A percentile compares a stretch with the other conserved stretches of the same genome.
phyloP scores from a whole-genome alignment of 2,888 invertebrate genomes.

The Aphodius granarius region DNA sequence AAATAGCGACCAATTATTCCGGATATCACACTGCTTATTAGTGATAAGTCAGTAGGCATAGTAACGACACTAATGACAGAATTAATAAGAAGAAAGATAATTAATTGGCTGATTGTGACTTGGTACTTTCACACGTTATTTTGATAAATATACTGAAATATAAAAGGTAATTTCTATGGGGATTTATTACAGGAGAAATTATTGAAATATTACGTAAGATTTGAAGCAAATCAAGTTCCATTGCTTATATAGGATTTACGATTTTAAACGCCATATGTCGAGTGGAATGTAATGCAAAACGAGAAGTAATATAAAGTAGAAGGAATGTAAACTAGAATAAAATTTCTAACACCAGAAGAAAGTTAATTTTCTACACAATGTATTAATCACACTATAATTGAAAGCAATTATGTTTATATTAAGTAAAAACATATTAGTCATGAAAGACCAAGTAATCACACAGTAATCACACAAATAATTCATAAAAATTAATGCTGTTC shows the following conservation, averaged over 20 bases:
- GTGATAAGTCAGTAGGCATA: background rate
- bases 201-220: background rate
- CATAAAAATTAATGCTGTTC: too few relatives aligned
- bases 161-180: too few relatives aligned
- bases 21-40: background rate
- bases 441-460: too few relatives aligned
- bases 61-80: background rate
- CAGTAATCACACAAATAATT: too few relatives aligned
- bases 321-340: too few relatives aligned
- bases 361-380: background rate
- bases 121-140: background rate
- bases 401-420: background rate
- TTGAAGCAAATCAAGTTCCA: too few relatives aligned
- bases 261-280: too few relatives aligned
- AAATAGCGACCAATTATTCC: background rate
- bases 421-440: background rate
- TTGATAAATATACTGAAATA: too few relatives aligned
- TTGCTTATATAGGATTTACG: too few relatives aligned
- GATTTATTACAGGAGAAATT: too few relatives aligned
- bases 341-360: background rate
- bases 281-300: too few relatives aligned
- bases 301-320: too few relatives aligned
- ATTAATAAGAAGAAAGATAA: background rate
- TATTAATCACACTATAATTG: background rate
- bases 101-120: background rate